A percentile compares a stretch with the other conserved stretches of the same genome.
phyloP scores from a whole-genome alignment of 2,113 vertebrate species.

The Salminus brasiliensis region DNA sequence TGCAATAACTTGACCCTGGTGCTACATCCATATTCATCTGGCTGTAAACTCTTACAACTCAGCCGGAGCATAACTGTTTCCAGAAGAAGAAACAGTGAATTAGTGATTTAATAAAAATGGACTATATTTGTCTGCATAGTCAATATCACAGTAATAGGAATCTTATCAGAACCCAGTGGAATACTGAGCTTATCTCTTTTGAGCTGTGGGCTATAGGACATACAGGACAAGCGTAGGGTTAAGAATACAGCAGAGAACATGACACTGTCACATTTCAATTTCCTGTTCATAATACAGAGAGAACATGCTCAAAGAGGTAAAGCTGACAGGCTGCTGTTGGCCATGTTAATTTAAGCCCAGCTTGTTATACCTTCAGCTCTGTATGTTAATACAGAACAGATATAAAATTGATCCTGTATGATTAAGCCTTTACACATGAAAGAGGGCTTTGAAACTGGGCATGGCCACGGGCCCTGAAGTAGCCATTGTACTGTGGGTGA shows the following conservation, averaged over 20 bases:
- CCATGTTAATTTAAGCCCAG: background rate
- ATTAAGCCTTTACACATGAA: conserved; percentile 10
- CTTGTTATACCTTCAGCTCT: background rate
- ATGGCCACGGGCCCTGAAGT: background rate
- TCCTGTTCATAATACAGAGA: background rate
- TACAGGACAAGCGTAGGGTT: background rate
- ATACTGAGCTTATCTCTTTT: background rate
- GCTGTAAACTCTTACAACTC: background rate
- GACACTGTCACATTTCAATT: background rate
- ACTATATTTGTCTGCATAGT: background rate
- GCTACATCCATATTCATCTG: background rate
- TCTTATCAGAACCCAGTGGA: background rate
- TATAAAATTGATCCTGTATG: conserved; percentile 8
- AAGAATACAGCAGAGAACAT: background rate
- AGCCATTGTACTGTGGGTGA: background rate
- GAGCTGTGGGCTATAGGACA: background rate
- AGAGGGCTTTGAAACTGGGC: background rate
- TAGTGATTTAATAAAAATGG: background rate
- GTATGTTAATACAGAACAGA: background rate
- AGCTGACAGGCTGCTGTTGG: background rate
- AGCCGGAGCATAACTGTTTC: background rate
- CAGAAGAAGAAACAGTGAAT: background rate
- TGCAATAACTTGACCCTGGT: background rate
- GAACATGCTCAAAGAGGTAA: background rate
- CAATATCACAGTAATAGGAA: background rate